Conservation (phyloP, 2,113 vertebrate species). For the Lathamus discolor region DNA sequence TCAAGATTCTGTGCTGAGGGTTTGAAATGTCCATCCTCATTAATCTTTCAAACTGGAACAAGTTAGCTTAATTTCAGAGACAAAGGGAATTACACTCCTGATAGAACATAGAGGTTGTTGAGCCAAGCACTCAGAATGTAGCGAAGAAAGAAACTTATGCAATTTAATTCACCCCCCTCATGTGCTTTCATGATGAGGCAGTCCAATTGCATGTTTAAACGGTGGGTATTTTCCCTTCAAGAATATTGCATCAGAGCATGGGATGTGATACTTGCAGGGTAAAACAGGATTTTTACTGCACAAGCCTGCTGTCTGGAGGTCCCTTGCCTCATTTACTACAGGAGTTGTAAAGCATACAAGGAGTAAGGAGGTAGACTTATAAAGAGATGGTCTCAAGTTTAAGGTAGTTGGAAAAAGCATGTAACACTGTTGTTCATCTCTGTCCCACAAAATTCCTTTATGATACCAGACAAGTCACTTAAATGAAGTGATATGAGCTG, state of each 20-base stretch:
- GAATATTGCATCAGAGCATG: not conserved
- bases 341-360: not conserved
- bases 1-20: not conserved
- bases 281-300: not conserved
- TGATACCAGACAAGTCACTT: not conserved
- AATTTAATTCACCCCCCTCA: not conserved
- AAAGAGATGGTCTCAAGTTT: not conserved
- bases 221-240: not conserved
- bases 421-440: not conserved
- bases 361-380: not conserved
- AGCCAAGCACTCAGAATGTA: not conserved
- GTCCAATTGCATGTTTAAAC: not conserved
- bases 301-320: not conserved
- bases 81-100: not conserved
- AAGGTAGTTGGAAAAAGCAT: not conserved
- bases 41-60: not conserved
- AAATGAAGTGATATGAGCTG: not conserved
- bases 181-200: not conserved
- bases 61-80: not conserved
- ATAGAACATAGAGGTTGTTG: not conserved
- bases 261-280: not conserved
- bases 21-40: not conserved
- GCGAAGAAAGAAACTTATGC: not conserved
- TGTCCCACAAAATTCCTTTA: not conserved
- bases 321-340: not conserved